Percentiles rank a stretch among this genome's conserved stretches.
These are phyloP conservation scores for Ctenosaura bakeri DNA, from an alignment of 2,797 vertebrate genomes.

Conservation along the genomic window DNA sequence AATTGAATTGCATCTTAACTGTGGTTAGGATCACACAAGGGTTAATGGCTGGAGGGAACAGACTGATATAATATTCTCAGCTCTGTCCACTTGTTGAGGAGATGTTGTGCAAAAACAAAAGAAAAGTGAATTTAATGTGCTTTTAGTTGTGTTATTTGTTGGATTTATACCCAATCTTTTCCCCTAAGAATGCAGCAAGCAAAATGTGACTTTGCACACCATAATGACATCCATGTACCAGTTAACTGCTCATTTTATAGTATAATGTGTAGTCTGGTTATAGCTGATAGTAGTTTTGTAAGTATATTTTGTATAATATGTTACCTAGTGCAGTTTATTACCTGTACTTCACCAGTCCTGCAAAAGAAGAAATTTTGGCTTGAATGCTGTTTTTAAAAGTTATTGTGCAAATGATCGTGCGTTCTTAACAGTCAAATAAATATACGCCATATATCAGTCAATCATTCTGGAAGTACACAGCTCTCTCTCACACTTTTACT, in stretches of 20 bases:
- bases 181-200: not conserved
- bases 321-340: not conserved
- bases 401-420: too few species aligned
- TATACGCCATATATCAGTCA: too few species aligned
- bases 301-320: not conserved
- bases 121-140: not conserved
- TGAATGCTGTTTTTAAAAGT: not conserved
- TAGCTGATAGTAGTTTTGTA: not conserved
- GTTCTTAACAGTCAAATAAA: too few species aligned
- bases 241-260: not conserved
- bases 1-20: constrained; percentile 15
- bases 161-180: not conserved
- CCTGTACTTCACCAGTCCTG: not conserved
- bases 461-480: too few species aligned
- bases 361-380: not conserved
- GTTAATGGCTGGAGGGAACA: not conserved
- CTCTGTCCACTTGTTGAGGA: not conserved
- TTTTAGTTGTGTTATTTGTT: not conserved
- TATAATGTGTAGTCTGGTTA: not conserved
- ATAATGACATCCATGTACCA: not conserved
- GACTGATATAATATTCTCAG: not conserved
- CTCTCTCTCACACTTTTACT: too few species aligned
- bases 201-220: not conserved
- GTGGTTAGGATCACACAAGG: constrained; percentile 5
- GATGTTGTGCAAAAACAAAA: not conserved